Evolutionary conservation across 2,888 invertebrate genomes (phyloP), one percentile per base, ranked within the genome.

Genomic region (Prosopocoilus inquinatus): DNA sequence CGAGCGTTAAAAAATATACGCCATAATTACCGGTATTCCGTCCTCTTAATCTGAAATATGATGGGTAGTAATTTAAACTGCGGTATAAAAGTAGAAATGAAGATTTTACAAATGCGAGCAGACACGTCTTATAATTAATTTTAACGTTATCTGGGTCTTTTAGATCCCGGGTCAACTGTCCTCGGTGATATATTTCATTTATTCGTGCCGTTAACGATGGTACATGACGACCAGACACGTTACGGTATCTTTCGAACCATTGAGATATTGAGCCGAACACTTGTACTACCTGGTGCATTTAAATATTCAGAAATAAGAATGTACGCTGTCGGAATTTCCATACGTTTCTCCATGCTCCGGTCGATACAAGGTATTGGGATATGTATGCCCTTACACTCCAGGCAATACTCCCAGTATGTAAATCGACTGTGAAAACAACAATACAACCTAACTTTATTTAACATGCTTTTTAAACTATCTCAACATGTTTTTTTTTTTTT

Each of bases 131-230:
- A 57, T 62, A 63, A 63, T 63, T 63, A 61, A 63, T 61, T 56
- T 59, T 16, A 44, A 41, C 53, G 50, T 60, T 63, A 63, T 60
- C 62, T 57, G 47, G 49, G 55, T 55, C 46, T 60, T 58, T 59
- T 53, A 59, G 50, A 41, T 48, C 47, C 53, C 47, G 50, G 58
- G 57, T 60, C 57, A 60, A 57, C 57, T 50, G 53, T 55, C 55
- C 46, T 50, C 48, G 46, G 53, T 62, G 57, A 63, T 61, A 53
- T 57, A 63, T 61, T 63, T 61, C 59, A 59, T 59, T 61, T 59
- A 59, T 63, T 61, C 61, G 58, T 61, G 56, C 56, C 20, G 20
- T 28, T 28, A 28, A 28, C 20, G 20, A 28, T 28, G 20, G 20
- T 28, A 41, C n/a, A 41, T 41, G 41, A 41, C 16, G n/a, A 7